A percentile compares a stretch with the other conserved stretches of the same genome.
phyloP scores from a whole-genome alignment of 92 coral and sea anemone species.

The Phymanthus crucifer region DNA sequence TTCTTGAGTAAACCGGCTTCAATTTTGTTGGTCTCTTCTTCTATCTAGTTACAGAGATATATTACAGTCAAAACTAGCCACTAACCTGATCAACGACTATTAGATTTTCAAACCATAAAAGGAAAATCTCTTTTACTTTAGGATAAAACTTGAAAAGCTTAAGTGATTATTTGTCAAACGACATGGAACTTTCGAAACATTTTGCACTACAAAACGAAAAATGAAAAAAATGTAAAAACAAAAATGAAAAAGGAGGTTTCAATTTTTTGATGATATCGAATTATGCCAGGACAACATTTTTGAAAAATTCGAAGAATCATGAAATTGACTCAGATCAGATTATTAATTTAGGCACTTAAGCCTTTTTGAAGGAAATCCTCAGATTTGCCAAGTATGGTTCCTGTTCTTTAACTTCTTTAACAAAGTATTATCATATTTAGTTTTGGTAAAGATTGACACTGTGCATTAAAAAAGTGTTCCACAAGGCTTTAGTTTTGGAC shows the following conservation, averaged over 20 bases:
- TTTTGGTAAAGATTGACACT: background rate
- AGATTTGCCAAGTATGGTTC: background rate
- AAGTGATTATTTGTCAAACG: too few species aligned
- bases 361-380: conserved; percentile 25
- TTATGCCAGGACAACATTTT: conserved; percentile 3
- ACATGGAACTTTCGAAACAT: background rate
- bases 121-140: background rate
- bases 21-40: background rate
- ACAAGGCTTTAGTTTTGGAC: background rate
- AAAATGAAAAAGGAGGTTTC: background rate
- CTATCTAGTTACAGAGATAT: conserved; percentile 16
- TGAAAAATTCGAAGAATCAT: background rate
- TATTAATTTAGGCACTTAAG: conserved; percentile 19
- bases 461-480: background rate
- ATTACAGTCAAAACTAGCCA: background rate
- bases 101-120: background rate
- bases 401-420: background rate
- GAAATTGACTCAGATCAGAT: conserved; percentile 13
- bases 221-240: background rate
- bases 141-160: background rate
- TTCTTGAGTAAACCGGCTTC: conserved; percentile 34
- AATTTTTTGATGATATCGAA: background rate
- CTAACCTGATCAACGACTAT: background rate
- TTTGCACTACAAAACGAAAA: background rate
- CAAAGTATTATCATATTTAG: background rate